Evolutionary conservation across 2,797 vertebrate species (phyloP).

Genomic region (Mus minutoides): DNA sequence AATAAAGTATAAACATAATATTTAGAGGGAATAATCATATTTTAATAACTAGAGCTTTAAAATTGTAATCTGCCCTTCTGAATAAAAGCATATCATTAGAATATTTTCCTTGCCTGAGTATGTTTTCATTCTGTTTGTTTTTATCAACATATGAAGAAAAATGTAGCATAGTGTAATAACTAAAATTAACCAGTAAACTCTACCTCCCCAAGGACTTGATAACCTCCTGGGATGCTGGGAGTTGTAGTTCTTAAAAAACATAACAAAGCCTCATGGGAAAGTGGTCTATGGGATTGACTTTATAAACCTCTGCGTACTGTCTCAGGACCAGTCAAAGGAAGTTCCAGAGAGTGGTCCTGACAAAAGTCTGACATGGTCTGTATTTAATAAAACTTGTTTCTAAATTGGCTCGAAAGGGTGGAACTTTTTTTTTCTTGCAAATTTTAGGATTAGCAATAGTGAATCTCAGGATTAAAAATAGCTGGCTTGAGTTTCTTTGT

Average conservation of each 20-base stretch:
- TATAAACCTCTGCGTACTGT: not conserved
- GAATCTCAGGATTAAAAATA: not conserved
- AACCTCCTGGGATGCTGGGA: not conserved
- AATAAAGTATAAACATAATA: not conserved
- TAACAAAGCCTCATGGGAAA: not conserved
- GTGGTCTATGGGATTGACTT: not conserved
- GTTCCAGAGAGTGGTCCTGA: not conserved
- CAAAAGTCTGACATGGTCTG: not conserved
- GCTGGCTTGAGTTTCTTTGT: not conserved
- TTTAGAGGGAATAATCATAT: conserved; percentile 37
- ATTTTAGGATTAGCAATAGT: not conserved
- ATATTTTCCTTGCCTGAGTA: not conserved
- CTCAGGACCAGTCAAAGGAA: not conserved
- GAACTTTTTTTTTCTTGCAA: not conserved
- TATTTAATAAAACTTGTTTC: not conserved
- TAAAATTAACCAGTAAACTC: not conserved
- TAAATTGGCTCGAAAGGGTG: too few relatives aligned
- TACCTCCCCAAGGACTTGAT: not conserved
- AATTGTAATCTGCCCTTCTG: conserved; percentile 9
- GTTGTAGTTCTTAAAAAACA: not conserved
- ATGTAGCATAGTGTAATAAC: not conserved
- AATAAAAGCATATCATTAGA: conserved; percentile 11
- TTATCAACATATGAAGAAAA: conserved; percentile 23
- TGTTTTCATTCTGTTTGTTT: not conserved
- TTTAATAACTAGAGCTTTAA: conserved; percentile 46